Conservation (phyloP, 2,113 vertebrate genomes). For the Odocoileus hemionus region DNA sequence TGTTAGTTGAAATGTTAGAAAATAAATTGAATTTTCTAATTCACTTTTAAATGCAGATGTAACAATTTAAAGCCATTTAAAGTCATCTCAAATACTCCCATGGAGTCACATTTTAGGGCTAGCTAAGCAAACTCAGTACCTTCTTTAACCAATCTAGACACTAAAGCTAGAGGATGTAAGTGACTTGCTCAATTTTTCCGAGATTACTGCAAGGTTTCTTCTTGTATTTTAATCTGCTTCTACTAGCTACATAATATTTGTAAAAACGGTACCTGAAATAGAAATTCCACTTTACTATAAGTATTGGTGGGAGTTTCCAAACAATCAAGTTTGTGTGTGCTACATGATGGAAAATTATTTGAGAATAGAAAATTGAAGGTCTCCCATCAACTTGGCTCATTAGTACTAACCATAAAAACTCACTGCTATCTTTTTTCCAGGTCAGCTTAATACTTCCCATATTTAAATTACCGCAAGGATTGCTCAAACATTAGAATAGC, state of each 20-base stretch:
- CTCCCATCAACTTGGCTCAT: background rate
- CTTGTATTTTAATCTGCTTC: background rate
- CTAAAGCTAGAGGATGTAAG: background rate
- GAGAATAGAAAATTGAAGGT: background rate
- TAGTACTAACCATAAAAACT: background rate
- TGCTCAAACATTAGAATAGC: background rate
- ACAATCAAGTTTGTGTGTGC: background rate
- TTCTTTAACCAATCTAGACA: background rate
- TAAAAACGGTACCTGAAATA: background rate
- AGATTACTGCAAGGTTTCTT: background rate
- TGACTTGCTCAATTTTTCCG: fast-evolving
- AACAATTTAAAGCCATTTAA: background rate
- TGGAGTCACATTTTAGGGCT: background rate
- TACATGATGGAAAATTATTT: background rate
- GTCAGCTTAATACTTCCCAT: background rate
- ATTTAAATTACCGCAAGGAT: background rate
- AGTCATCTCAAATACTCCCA: background rate
- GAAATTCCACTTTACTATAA: background rate
- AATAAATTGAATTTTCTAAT: background rate
- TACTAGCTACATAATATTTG: background rate
- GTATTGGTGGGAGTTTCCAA: background rate
- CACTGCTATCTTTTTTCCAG: background rate
- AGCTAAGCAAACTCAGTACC: background rate
- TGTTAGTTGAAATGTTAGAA: background rate
- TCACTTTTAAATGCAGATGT: background rate